phyloP scores from a whole-genome alignment of 2,113 vertebrate genomes.

The Microtus richardsoni region DNA sequence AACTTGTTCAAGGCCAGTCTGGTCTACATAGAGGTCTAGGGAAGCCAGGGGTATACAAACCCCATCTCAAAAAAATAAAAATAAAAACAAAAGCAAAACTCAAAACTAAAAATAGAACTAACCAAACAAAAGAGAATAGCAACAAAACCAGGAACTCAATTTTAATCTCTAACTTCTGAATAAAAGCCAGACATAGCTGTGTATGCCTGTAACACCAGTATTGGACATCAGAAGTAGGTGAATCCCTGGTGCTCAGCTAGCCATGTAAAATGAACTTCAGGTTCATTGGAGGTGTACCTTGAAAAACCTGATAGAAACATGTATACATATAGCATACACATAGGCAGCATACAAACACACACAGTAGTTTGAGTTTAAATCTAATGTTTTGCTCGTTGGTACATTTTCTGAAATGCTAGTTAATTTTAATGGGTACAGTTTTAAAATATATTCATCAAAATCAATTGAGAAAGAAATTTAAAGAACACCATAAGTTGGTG shows the following conservation, averaged over 20 bases:
- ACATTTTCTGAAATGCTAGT: conserved; percentile 16
- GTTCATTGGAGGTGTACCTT: not conserved
- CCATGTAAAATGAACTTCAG: not conserved
- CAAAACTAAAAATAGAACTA: not conserved
- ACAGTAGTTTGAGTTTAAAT: not conserved
- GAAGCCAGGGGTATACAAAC: not conserved
- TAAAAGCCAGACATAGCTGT: not conserved
- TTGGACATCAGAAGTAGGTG: not conserved
- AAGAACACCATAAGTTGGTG: not conserved
- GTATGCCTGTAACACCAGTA: no score
- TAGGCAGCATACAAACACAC: not conserved
- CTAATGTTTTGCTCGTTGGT: not conserved
- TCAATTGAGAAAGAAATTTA: not conserved
- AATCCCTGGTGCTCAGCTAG: not conserved
- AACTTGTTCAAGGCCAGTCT: not conserved
- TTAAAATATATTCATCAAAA: conserved; percentile 22
- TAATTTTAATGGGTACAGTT: not conserved
- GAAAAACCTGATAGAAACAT: not conserved
- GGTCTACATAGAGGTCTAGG: not conserved
- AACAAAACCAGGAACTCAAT: not conserved
- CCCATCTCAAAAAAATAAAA: not conserved
- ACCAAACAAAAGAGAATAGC: not conserved
- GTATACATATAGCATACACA: not conserved
- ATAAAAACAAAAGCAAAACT: not conserved
- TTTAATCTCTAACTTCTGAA: not conserved